phyloP scores from a whole-genome alignment of 2,113 vertebrate genomes.

The Acanthisitta chloris region DNA sequence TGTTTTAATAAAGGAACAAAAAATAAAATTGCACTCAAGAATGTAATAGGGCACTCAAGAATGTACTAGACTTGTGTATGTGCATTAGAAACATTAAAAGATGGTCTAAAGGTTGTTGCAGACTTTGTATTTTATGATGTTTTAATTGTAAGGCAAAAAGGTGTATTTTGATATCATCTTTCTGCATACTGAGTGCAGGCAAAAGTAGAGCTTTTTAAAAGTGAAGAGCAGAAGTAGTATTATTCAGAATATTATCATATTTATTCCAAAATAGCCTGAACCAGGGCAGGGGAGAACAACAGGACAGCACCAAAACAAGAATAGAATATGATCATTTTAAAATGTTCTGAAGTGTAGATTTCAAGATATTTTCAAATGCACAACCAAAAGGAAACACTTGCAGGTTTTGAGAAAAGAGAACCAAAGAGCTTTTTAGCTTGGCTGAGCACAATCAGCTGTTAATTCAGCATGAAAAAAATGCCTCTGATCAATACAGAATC shows the following conservation, averaged over 20 bases:
- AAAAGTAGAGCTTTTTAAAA: neutral
- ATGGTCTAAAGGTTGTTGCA: slow-evolving; percentile 15
- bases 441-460: neutral
- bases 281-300: neutral
- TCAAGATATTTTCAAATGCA: neutral
- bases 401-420: neutral
- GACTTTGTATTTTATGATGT: neutral
- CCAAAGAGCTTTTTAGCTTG: neutral
- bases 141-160: slow-evolving; percentile 26
- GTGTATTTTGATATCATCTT: neutral
- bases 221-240: neutral
- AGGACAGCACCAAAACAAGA: neutral
- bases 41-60: neutral
- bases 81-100: neutral
- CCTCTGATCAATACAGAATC: neutral
- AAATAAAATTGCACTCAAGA: neutral
- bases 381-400: neutral
- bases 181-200: neutral
- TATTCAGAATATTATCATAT: neutral
- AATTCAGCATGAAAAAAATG: neutral
- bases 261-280: neutral
- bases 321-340: neutral
- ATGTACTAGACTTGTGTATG: neutral
- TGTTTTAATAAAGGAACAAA: neutral
- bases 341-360: neutral